Evolutionary conservation across 2,113 vertebrate genomes (phyloP), one percentile per base, ranked within the genome.

Genomic region (Petrocephalus microphthalmus): DNA sequence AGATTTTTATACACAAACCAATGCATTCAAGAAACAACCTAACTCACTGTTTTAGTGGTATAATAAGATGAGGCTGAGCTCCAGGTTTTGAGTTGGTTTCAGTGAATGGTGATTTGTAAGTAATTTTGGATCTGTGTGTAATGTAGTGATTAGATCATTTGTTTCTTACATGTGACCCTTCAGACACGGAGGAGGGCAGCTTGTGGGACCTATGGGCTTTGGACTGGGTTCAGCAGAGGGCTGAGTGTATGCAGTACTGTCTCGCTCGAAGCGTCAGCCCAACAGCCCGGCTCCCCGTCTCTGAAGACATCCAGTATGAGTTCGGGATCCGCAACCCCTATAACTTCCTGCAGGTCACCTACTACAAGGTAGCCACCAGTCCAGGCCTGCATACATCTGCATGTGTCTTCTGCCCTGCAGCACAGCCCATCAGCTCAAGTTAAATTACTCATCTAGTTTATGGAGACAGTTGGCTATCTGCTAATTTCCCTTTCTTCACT

Each of bases 281-380:
- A 3, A 89, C 93, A 25, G 95, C 94, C 84, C 94, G 95, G 51
- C 95, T 97, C 64, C 96, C 97, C 1, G 95, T 97, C 89, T 96
- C 95, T 82, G 57, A 84, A 0, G 94, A 96, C 89, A 93, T 97
- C 8, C 95, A 95, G n/a, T 96, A 95, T 82, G 97, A 97, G 88
- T 99, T 99, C 84, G 89, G 93, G 87, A 94, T 89, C 84, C 94
- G 97, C 87, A 97, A 97, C 92, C 96, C 97, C 47, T 99, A 99
- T 94, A 99, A 99, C 95, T 99, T 97, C 91, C 95, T 99, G 22
- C 98, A 99, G 90, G 94, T 99, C 89, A 97, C 95, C 2, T 98
- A 98, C 91, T 99, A 97, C 93, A 94, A 98, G 97, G 98, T 99
- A 92, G 89, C 83, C 22, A 56, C 33, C 15, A 85, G 25, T 60